These are phyloP conservation scores for Halocynthia roretzi DNA, from an alignment of 23 tunicate genomes.

Conservation along the genomic window DNA sequence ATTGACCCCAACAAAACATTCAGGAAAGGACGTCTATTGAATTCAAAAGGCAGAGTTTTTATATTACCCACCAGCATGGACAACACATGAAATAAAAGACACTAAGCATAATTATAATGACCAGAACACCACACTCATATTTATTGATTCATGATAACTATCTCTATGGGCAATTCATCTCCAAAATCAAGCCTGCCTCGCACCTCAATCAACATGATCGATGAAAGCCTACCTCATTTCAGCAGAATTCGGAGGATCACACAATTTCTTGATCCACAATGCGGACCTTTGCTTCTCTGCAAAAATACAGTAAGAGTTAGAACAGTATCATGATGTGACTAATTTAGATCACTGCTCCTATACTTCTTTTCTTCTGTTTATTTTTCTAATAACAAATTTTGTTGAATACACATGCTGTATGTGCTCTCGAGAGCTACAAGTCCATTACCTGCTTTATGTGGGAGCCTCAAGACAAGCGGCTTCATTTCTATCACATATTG, in stretches of 20 bases:
- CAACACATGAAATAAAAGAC: too few relatives aligned
- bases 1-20: too few relatives aligned
- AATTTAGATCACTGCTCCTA: background rate
- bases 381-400: background rate
- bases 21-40: too few relatives aligned
- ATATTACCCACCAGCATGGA: too few relatives aligned
- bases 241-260: conserved; percentile 74
- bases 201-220: too few relatives aligned
- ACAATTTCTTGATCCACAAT: conserved; percentile 80
- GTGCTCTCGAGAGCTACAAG: background rate
- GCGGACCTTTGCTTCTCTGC: conserved; percentile 83
- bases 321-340: background rate
- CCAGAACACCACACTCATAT: too few relatives aligned
- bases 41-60: too few relatives aligned
- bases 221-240: conserved; percentile 19
- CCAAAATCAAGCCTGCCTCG: too few relatives aligned
- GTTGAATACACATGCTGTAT: background rate
- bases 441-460: conserved; percentile 48
- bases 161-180: too few relatives aligned
- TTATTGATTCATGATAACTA: too few relatives aligned
- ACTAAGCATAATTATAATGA: too few relatives aligned
- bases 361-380: background rate
- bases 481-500: conserved; percentile 67
- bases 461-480: conserved; percentile 54
- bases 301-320: background rate